Conservation (phyloP, 2,888 invertebrate genomes). For the Eurytoma californica region DNA sequence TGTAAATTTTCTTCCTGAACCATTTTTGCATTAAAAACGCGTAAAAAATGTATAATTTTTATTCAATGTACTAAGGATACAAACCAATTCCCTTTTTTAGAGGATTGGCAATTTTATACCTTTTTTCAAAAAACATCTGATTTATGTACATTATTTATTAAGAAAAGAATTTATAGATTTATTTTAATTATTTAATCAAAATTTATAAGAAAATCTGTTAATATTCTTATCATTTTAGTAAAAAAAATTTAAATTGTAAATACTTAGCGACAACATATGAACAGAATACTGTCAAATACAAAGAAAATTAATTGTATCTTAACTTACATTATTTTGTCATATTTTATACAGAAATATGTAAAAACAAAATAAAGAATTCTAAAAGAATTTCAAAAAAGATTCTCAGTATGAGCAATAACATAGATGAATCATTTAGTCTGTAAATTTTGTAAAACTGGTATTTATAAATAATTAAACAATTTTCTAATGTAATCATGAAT, state of each 20-base stretch:
- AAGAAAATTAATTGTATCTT: conserved; percentile 42
- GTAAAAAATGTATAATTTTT: conserved; percentile 40
- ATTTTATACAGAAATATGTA: conserved; percentile 12
- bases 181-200: conserved; percentile 42
- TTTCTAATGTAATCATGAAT: too few species aligned
- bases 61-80: conserved; percentile 6
- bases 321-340: conserved; percentile 19
- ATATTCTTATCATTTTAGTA: conserved; percentile 16
- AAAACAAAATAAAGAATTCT: background rate
- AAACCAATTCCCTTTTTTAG: background rate
- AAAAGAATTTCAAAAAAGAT: conserved; percentile 2
- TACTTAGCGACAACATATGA: conserved; percentile 11
- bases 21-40: conserved; percentile 40
- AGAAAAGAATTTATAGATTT: conserved; percentile 14
- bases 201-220: conserved; percentile 13
- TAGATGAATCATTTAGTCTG: background rate
- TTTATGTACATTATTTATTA: background rate
- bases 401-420: background rate
- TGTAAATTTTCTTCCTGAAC: conserved; percentile 39
- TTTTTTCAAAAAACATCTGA: conserved; percentile 23
- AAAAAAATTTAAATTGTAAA: conserved; percentile 38
- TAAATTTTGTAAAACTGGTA: too few species aligned
- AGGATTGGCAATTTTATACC: conserved; percentile 17
- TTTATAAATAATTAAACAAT: too few species aligned
- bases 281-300: conserved; percentile 12